phyloP scores from a whole-genome alignment of 2,888 invertebrate species.

The Crocallis elinguaria region DNA sequence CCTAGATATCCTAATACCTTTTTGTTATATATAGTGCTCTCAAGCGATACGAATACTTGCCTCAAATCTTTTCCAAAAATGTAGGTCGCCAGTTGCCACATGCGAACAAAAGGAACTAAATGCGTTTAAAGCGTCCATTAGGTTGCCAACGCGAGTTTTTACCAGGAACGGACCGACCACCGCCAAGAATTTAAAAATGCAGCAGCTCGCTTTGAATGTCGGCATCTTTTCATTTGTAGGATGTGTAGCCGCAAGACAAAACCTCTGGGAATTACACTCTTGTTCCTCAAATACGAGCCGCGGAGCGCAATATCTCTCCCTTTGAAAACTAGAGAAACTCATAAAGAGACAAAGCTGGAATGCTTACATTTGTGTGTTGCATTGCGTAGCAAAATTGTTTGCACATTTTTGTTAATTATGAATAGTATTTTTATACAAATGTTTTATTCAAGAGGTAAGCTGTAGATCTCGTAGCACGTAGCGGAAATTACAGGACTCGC shows the following conservation, averaged over 20 bases:
- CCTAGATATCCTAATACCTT: no score
- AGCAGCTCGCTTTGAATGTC: slow-evolving; percentile 68
- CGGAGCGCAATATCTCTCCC: slow-evolving; percentile 72
- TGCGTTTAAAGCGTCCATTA: slow-evolving; percentile 62
- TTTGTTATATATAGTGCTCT: slow-evolving; percentile 45
- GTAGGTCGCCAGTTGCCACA: slow-evolving; percentile 30
- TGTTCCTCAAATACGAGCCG: slow-evolving; percentile 75
- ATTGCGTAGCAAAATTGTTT: slow-evolving; percentile 49
- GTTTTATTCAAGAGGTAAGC: slow-evolving; percentile 2
- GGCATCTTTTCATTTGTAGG: slow-evolving; percentile 76
- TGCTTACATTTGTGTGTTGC: slow-evolving; percentile 56
- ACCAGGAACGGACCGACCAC: slow-evolving; percentile 51
- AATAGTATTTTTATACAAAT: background rate
- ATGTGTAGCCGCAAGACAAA: slow-evolving; percentile 76
- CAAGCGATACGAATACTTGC: slow-evolving; percentile 55
- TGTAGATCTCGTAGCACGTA: background rate
- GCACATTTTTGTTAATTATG: slow-evolving; percentile 40
- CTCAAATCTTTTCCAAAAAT: slow-evolving; percentile 33
- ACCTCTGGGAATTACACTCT: slow-evolving; percentile 79
- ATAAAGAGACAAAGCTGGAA: slow-evolving; percentile 72
- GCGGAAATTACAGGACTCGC: slow-evolving; percentile 11
- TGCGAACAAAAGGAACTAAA: slow-evolving; percentile 45
- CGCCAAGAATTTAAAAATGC: slow-evolving; percentile 71
- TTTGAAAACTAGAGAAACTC: slow-evolving; percentile 76
- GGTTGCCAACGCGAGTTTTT: slow-evolving; percentile 52